phyloP scores from a whole-genome alignment of 2,888 invertebrate species.

The Diadegma fenestrale region DNA sequence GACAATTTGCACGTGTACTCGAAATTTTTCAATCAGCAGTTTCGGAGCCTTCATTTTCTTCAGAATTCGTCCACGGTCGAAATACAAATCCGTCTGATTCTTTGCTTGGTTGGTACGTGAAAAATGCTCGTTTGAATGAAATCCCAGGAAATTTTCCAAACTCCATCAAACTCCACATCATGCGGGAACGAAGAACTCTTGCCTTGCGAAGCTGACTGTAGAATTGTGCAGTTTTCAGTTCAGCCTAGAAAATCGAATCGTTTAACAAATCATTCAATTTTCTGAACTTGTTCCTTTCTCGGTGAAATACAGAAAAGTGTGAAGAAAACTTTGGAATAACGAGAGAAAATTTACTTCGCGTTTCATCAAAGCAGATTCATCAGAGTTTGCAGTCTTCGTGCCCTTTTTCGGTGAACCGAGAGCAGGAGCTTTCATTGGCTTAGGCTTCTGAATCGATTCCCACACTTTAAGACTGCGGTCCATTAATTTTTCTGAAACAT shows the following conservation, averaged over 20 bases:
- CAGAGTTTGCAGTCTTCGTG: conserved; percentile 71
- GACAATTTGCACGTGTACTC: neutral
- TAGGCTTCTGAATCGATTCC: conserved; percentile 56
- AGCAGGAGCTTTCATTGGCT: conserved; percentile 64
- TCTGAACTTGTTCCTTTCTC: too few relatives aligned
- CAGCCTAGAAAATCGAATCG: conserved; percentile 72
- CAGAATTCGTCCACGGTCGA: conserved; percentile 71
- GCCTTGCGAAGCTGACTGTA: conserved; percentile 74
- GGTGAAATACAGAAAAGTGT: too few relatives aligned
- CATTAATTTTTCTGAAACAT: conserved; percentile 73
- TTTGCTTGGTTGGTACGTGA: conserved; percentile 78
- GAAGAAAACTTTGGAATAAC: too few relatives aligned
- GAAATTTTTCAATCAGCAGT: neutral
- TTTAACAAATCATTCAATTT: neutral
- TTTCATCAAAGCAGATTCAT: conserved; percentile 72
- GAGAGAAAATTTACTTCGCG: conserved; percentile 67
- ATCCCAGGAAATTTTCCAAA: conserved; percentile 77
- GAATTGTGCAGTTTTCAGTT: conserved; percentile 72
- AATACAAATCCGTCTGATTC: conserved; percentile 78
- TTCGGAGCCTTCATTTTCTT: conserved; percentile 16
- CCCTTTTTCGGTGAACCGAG: conserved; percentile 67
- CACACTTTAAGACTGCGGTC: conserved; percentile 68
- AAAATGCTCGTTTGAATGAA: conserved; percentile 79
- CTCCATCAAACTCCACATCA: conserved; percentile 79
- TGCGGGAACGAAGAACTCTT: conserved; percentile 73